Base-by-base conservation (phyloP, 2,797 vertebrate genomes). In the Xenentodon cancila region DNA sequence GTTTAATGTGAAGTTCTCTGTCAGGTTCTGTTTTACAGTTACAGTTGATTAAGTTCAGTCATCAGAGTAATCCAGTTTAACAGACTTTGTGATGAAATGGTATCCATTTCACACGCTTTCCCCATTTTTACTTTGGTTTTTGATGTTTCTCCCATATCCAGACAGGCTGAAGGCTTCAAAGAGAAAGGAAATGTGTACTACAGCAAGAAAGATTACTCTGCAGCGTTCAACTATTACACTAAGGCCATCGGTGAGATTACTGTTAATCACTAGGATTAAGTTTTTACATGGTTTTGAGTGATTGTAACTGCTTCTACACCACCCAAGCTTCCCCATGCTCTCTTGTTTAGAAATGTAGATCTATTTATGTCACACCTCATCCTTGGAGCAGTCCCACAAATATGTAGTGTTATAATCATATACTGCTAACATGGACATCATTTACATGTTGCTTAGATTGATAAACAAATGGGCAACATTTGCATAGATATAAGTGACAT, bases 141-240 rank as follows among this genome's bases (percentile, higher is more conserved):
- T 69, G 30, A 30, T 30, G n/a, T 73, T 34, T 71, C 1, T 57
- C 5, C 9, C 21, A 42, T 71, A 47, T 89, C 48, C 87, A 98
- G 97, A 71, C 92, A 96, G 80, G 97, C 97, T 17, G 97, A 99
- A 76, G 91, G 92, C 30, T 98, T 96, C 92, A 99, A 99, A 90
- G 97, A 98, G 34, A 95, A 97, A 91, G 97, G 97, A 61, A 99
- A 99, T 3, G 93, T 90, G 0, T 96, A 95, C 84, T 99, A 99
- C 67, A 94, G 92, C 88, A 94, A 96, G 93, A 98, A 97, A 73
- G 95, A 97, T 79, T 99, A 99, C 86, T 95, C 95, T 0, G 95
- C 98, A 84, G 97, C 97, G 0, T 98, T 95, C 89, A 97, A 96
- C 92, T 97, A 94, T 55, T 99, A 99, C 57, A 97, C 97, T 37